Evolutionary conservation across 2,797 vertebrate species (phyloP).

Genomic region (Myotis daubentonii): DNA sequence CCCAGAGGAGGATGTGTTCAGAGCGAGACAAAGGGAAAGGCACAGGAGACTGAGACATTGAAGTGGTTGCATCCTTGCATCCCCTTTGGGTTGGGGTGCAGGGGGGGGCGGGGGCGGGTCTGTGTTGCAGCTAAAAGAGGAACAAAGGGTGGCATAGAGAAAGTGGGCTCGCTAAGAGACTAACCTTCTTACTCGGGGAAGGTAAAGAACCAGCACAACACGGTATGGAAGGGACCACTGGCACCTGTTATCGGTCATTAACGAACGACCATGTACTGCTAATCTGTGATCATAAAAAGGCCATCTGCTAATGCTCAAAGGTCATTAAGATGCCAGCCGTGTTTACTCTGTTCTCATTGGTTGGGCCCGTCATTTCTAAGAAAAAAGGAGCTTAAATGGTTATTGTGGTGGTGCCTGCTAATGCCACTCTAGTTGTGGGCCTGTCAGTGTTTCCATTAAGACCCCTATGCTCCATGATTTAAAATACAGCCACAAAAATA

Average conservation of each 20-base stretch:
- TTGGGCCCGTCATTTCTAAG: conserved; percentile 77
- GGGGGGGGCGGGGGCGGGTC: neutral
- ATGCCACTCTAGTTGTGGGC: conserved; percentile 7
- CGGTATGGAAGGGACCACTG: conserved; percentile 75
- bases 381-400: conserved; percentile 78
- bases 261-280: conserved; percentile 83
- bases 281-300: conserved; percentile 88
- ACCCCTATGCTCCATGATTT: conserved; percentile 52
- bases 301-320: conserved; percentile 89
- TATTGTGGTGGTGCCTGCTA: conserved; percentile 79
- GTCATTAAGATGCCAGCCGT: conserved; percentile 86
- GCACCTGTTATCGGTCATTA: conserved; percentile 86
- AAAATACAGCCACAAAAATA: conserved; percentile 61
- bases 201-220: conserved; percentile 51
- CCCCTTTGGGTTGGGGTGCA: neutral
- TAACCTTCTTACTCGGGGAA: conserved; percentile 50
- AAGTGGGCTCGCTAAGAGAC: neutral
- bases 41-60: neutral
- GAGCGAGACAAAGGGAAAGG: neutral
- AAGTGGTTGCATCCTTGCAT: neutral
- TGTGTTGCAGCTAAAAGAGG: neutral
- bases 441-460: conserved; percentile 77
- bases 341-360: conserved; percentile 82
- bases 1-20: neutral
- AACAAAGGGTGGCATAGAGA: conserved; percentile 34